A percentile compares a stretch with the other conserved stretches of the same genome.
phyloP scores from a whole-genome alignment of 2,797 vertebrate genomes.

The Hemibagrus guttatus region DNA sequence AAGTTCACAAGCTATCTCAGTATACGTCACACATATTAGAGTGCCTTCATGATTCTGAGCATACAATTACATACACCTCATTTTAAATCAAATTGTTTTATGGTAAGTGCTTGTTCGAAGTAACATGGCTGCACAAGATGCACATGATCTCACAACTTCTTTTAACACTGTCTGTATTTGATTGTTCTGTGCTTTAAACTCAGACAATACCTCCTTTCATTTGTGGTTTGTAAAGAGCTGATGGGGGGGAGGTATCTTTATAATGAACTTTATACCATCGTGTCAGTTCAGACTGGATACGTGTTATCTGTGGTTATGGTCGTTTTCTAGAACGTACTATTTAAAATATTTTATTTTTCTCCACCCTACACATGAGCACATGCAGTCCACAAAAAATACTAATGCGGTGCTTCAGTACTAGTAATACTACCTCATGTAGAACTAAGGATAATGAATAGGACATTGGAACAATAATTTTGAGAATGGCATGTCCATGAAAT shows the following conservation, averaged over 20 bases:
- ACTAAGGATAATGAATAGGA: not conserved
- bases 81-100: not conserved
- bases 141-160: not conserved
- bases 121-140: not conserved
- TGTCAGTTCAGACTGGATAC: not conserved
- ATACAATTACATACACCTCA: not conserved
- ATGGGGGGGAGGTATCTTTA: not conserved
- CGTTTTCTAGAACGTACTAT: not conserved
- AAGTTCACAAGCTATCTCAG: not conserved
- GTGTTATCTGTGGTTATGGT: not conserved
- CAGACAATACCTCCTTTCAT: not conserved
- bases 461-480: not conserved
- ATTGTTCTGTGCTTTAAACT: not conserved
- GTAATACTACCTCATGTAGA: not conserved
- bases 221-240: not conserved
- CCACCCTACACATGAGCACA: too few species aligned
- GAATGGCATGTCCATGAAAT: not conserved
- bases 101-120: not conserved
- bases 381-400: not conserved
- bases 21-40: not conserved
- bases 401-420: not conserved
- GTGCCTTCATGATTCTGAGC: not conserved
- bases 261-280: not conserved
- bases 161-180: not conserved
- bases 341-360: not conserved